A percentile compares a stretch with the other conserved stretches of the same genome.
phyloP scores from a whole-genome alignment of 2,113 vertebrate genomes.

The Panthera leo region DNA sequence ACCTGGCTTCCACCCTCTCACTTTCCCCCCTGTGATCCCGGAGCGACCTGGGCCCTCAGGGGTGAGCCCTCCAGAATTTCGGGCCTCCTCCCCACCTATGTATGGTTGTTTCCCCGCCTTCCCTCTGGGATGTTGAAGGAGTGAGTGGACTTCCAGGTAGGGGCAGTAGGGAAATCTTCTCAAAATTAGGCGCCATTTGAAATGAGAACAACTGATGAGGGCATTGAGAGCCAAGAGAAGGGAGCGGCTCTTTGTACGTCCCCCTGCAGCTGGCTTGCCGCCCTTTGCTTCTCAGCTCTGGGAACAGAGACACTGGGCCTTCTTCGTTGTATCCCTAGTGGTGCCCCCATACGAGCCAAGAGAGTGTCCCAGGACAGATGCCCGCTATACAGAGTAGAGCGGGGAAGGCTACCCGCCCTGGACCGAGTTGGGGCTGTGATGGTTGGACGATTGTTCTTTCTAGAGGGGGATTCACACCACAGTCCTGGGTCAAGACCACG shows the following conservation, averaged over 20 bases:
- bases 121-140: background rate
- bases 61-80: background rate
- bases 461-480: background rate
- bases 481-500: background rate
- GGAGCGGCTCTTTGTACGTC: accelerated
- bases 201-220: background rate
- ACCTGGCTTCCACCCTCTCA: background rate
- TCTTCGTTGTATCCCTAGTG: background rate
- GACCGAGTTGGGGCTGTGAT: background rate
- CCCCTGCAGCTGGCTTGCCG: too few relatives aligned
- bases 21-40: background rate
- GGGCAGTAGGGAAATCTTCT: background rate
- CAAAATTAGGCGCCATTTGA: background rate
- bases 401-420: background rate
- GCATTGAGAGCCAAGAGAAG: background rate
- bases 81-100: background rate
- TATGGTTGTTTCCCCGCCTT: background rate
- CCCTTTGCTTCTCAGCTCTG: background rate
- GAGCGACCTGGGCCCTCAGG: background rate
- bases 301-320: background rate
- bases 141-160: background rate
- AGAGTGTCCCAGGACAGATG: background rate
- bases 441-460: background rate
- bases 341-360: background rate
- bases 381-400: too few relatives aligned